A percentile compares a stretch with the other conserved stretches of the same genome.
phyloP scores from a whole-genome alignment of 1,140 invertebrate species.

The Battus philenor region DNA sequence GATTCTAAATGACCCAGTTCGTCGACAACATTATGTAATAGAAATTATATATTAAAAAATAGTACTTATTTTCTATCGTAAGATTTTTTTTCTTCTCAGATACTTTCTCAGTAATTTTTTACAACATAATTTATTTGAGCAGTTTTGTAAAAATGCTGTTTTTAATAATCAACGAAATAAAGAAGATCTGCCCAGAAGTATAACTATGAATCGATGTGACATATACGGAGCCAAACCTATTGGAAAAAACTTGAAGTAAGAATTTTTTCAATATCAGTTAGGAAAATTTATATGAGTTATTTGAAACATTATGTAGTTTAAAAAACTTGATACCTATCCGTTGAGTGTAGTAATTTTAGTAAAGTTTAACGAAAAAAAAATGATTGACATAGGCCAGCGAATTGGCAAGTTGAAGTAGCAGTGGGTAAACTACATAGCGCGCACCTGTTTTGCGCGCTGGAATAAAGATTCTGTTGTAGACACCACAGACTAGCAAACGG shows the following conservation, averaged over 20 bases:
- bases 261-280: background rate
- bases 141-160: conserved; percentile 80
- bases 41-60: no score
- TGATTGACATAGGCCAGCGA: no score
- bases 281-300: no score
- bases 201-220: conserved; percentile 81
- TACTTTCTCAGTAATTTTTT: conserved; percentile 85
- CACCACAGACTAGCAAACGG: no score
- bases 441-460: background rate
- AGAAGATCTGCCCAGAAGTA: conserved; percentile 73
- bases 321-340: background rate
- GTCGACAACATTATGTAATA: no score
- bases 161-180: conserved; percentile 69
- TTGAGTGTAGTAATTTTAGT: background rate
- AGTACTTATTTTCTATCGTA: no score
- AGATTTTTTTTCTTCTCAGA: conserved; percentile 66
- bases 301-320: background rate
- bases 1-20: no score
- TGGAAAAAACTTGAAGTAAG: conserved; percentile 78
- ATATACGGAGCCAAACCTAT: conserved; percentile 82
- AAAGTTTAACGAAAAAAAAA: no score
- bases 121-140: conserved; percentile 86
- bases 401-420: no score
- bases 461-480: no score
- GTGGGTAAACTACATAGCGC: no score